phyloP scores from a whole-genome alignment of 2,888 invertebrate species.

The Athrips mouffetella region DNA sequence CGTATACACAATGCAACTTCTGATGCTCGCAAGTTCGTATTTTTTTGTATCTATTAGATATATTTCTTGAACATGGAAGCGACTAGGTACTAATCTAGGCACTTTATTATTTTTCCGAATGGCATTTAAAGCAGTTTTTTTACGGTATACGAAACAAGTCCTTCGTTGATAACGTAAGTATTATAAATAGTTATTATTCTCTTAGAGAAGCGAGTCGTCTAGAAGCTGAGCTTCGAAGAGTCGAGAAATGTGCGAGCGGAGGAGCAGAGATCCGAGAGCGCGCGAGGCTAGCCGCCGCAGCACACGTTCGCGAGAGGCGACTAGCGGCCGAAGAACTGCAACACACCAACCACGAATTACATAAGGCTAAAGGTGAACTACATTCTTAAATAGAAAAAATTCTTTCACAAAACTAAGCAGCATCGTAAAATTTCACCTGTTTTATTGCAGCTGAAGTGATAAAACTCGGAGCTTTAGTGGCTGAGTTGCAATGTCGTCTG shows the following conservation, averaged over 20 bases:
- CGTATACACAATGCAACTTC: conserved; percentile 46
- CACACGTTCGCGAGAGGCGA: conserved; percentile 61
- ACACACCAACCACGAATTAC: conserved; percentile 51
- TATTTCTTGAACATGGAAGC: too few species aligned
- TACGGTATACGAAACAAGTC: not conserved
- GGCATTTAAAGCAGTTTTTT: too few species aligned
- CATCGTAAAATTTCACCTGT: not conserved
- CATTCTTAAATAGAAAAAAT: not conserved
- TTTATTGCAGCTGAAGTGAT: conserved; percentile 53
- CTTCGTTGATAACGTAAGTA: not conserved
- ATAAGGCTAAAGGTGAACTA: conserved; percentile 46
- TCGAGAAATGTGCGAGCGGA: conserved; percentile 57
- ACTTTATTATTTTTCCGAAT: too few species aligned
- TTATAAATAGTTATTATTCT: too few species aligned
- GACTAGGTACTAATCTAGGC: too few species aligned
- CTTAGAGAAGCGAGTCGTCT: conserved; percentile 56
- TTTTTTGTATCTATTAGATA: too few species aligned
- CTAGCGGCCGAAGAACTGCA: conserved; percentile 55
- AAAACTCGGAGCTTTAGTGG: conserved; percentile 44
- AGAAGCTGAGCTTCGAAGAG: conserved; percentile 56
- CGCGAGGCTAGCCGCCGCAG: conserved; percentile 65
- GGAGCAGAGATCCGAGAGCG: conserved; percentile 61
- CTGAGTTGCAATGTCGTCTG: conserved; percentile 46
- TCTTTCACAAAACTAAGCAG: not conserved
- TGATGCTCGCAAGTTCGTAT: conserved; percentile 46